phyloP scores from a whole-genome alignment of 1,140 invertebrate species.

The Drosophila rhopaloa region DNA sequence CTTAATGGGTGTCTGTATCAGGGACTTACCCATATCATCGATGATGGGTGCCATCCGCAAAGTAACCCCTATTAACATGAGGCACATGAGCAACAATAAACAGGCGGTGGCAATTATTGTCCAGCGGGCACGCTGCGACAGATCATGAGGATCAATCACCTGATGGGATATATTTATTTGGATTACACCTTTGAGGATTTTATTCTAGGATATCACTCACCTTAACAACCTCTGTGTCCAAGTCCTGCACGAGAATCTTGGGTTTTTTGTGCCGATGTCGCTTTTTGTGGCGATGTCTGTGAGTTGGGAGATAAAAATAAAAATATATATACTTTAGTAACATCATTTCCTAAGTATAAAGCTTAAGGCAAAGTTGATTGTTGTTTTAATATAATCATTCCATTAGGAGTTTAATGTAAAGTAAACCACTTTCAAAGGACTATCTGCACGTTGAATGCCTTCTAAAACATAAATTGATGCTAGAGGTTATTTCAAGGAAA shows the following conservation, averaged over 20 bases:
- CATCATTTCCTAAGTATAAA: too few species aligned
- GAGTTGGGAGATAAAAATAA: too few species aligned
- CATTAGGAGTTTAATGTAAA: too few species aligned
- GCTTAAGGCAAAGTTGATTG: too few species aligned
- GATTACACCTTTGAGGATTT: not conserved
- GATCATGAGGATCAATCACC: constrained; percentile 90
- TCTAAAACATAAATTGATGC: not conserved
- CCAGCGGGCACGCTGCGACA: constrained; percentile 92
- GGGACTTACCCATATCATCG: constrained; percentile 94
- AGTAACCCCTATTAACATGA: constrained; percentile 94
- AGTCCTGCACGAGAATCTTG: constrained; percentile 84
- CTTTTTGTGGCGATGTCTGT: constrained; percentile 81
- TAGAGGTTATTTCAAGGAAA: not conserved
- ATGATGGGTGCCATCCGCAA: constrained; percentile 95
- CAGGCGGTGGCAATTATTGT: constrained; percentile 95
- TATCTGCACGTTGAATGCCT: not conserved
- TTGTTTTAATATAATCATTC: too few species aligned
- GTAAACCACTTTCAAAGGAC: too few species aligned
- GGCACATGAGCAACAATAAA: constrained; percentile 92
- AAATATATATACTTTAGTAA: too few species aligned
- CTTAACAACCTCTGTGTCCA: constrained; percentile 83
- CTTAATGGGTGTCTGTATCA: not conserved
- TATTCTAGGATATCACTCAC: constrained; percentile 15
- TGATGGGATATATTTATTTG: constrained; percentile 36
- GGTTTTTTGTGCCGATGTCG: constrained; percentile 84